These are phyloP conservation scores for Ceryle rudis DNA, from an alignment of 2,797 vertebrate genomes.

Conservation along the genomic window DNA sequence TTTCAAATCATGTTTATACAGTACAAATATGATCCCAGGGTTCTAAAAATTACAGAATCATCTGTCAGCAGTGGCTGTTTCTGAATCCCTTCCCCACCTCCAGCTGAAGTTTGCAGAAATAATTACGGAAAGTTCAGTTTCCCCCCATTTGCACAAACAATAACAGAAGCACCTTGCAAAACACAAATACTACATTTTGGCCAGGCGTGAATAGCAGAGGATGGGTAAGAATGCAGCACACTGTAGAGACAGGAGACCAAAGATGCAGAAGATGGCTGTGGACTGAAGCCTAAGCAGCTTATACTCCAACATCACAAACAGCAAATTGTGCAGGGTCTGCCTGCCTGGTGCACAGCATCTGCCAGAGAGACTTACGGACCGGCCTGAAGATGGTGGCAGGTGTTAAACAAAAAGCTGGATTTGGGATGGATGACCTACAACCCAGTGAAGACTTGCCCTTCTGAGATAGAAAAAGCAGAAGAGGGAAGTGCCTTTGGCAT, in stretches of 20 bases:
- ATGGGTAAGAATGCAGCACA: neutral
- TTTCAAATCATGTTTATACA: neutral
- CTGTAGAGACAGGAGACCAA: neutral
- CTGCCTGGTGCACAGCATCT: neutral
- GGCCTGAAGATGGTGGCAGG: neutral
- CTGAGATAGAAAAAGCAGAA: neutral
- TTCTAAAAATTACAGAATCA: neutral
- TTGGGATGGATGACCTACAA: neutral
- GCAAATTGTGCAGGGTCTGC: neutral
- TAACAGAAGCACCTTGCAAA: neutral
- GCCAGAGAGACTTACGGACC: neutral
- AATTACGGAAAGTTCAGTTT: neutral
- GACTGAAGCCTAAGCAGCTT: neutral
- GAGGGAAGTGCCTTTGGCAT: neutral
- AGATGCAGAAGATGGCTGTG: neutral
- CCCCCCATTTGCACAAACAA: neutral
- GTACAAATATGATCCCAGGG: neutral
- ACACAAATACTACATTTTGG: neutral
- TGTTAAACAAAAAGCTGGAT: neutral
- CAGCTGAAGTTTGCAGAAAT: neutral
- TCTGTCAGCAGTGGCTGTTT: neutral
- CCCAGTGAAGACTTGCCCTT: neutral
- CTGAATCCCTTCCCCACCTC: neutral
- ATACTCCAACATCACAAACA: neutral
- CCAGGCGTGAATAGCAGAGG: neutral